Base-by-base conservation (phyloP, 2,113 vertebrate species). In the Thalassoma bifasciatum region DNA sequence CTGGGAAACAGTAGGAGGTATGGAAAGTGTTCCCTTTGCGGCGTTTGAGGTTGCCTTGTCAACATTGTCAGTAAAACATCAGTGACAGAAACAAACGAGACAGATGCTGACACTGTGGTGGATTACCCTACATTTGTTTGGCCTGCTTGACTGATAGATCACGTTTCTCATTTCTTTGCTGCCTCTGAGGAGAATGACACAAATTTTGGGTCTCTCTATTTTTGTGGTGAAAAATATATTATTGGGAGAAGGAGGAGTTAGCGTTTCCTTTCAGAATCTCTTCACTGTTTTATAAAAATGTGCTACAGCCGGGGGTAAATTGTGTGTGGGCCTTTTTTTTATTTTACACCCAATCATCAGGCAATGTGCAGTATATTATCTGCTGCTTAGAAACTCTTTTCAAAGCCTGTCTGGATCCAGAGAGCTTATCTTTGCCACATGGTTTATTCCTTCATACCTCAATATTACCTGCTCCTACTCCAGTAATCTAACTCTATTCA, bases 1-100 rank as follows among this genome's bases (percentile, higher is more conserved):
- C 75, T 76, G 75, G 73, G 81, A 85, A 86, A 79, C 87, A 86
- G 83, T 74, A 79, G 86, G 86, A 75, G 81, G 79, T 62, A 76
- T 70, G 72, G 84, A 86, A 79, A 88, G 75, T 70, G 66, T 92
- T 86, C 77, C 65, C 69, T 50, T 76, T 17, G 21, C 66, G 42
- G 81, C 51, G 74, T 87, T 82, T 76, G 66, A 85, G 80, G 85
- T 81, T 84, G 36, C 46, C 49, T 83, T 80, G 81, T 85, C 85
- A 85, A 75, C 57, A 77, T 77, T 50, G 72, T 82, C 75, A 38
- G 77, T 49, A 47, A n/a, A 82, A 68, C 82, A 81, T 86, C 80
- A 66, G 30, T 54, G 72, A 84, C 67, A 56, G 54, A 37, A 82
- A 83, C 40, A 84, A 49, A 57, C n/a, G 42, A 71, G 68, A 77